These are phyloP conservation scores for Anoplopoma fimbria DNA, from an alignment of 2,113 vertebrate species.

Conservation along the genomic window DNA sequence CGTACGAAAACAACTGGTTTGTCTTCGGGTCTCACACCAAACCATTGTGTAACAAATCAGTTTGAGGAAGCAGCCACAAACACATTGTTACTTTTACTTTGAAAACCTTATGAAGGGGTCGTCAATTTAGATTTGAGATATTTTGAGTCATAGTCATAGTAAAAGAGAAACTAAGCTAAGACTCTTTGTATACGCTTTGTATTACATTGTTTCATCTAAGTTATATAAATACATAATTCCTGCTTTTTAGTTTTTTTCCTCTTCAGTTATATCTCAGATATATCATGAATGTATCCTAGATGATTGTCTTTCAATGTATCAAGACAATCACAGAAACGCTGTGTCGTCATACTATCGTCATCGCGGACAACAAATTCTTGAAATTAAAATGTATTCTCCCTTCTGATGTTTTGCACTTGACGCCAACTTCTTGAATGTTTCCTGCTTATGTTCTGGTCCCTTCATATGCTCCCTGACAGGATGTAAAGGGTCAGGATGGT, in stretches of 20 bases:
- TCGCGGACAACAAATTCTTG: background rate
- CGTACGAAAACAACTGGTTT: background rate
- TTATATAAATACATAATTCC: background rate
- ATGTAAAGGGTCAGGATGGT: conserved; percentile 3
- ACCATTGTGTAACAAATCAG: background rate
- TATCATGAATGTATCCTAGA: too few species aligned
- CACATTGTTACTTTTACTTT: too few species aligned
- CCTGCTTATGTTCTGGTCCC: conserved; percentile 4
- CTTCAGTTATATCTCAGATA: background rate
- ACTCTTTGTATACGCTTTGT: too few species aligned
- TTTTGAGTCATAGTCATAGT: background rate
- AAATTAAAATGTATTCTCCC: background rate
- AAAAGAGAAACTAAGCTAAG: too few species aligned
- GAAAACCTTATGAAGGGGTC: background rate
- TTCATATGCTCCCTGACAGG: conserved; percentile 8
- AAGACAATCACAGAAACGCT: too few species aligned
- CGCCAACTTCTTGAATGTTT: conserved; percentile 6
- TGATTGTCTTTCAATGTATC: too few species aligned
- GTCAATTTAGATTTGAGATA: background rate
- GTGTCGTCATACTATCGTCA: too few species aligned
- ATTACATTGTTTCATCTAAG: too few species aligned
- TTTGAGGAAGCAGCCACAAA: background rate
- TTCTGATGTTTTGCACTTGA: background rate
- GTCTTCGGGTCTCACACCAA: background rate
- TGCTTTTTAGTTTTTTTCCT: background rate